Evolutionary conservation across 2,888 invertebrate species (phyloP).

Genomic region (Drosophila cognata): DNA sequence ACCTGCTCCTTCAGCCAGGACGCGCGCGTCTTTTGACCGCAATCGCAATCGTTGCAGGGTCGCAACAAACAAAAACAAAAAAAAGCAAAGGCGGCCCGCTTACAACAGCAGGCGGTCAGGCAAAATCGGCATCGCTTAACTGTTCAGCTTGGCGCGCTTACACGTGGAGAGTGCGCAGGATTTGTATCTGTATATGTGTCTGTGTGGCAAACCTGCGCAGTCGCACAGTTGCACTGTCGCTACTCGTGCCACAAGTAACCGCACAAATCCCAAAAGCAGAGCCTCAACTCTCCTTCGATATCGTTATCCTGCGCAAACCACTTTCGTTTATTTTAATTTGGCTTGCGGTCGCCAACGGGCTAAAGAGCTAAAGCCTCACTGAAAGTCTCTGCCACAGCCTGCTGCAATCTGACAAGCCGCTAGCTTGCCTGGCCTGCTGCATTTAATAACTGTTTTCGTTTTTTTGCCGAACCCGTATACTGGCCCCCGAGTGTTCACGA

Average conservation of each 20-base stretch:
- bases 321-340: slow-evolving; percentile 80
- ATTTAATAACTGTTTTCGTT: slow-evolving; percentile 80
- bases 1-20: slow-evolving; percentile 61
- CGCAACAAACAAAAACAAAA: slow-evolving; percentile 16
- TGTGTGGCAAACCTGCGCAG: neutral
- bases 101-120: slow-evolving; percentile 52
- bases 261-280: slow-evolving; percentile 56
- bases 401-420: slow-evolving; percentile 73
- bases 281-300: neutral
- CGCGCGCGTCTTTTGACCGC: slow-evolving; percentile 80
- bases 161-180: slow-evolving; percentile 43
- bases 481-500: slow-evolving; percentile 67
- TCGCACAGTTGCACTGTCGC: slow-evolving; percentile 9
- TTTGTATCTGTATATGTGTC: neutral
- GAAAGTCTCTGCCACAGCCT: slow-evolving; percentile 42
- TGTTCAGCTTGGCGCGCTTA: slow-evolving; percentile 73
- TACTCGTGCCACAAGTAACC: slow-evolving; percentile 62
- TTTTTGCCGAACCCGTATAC: slow-evolving; percentile 58
- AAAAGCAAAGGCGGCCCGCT: slow-evolving; percentile 60
- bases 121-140: slow-evolving; percentile 49
- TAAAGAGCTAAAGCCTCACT: neutral
- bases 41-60: slow-evolving; percentile 74
- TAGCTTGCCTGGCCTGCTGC: slow-evolving; percentile 67
- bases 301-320: slow-evolving; percentile 73
- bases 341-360: slow-evolving; percentile 62